Conservation (phyloP, 2,113 vertebrate genomes). For the Fukomys damarensis region DNA sequence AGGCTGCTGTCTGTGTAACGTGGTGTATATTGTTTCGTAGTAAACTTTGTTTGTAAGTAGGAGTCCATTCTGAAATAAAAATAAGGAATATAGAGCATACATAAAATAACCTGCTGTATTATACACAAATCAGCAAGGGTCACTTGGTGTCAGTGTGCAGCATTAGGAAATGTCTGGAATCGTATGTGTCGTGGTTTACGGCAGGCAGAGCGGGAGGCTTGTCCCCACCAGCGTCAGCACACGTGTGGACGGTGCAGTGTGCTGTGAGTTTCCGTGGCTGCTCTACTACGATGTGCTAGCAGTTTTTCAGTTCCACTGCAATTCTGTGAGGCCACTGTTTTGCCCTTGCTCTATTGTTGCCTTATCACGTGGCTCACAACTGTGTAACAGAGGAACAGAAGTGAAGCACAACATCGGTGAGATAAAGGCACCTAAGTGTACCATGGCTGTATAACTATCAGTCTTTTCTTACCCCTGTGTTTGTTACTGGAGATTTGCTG, state of each 20-base stretch:
- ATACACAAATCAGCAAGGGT: background rate
- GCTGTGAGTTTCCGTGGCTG: background rate
- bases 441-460: background rate
- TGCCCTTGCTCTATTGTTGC: background rate
- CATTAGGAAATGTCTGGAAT: background rate
- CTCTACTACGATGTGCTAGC: too few relatives aligned
- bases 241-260: fast-evolving
- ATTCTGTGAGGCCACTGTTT: background rate
- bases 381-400: background rate
- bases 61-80: background rate
- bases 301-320: background rate
- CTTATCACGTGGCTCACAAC: background rate
- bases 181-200: background rate
- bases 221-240: too few relatives aligned
- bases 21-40: background rate
- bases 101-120: background rate
- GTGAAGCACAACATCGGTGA: background rate
- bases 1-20: background rate
- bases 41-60: background rate
- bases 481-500: background rate
- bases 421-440: background rate
- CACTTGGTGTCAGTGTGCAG: background rate
- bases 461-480: background rate
- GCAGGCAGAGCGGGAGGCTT: background rate
- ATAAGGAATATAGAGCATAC: background rate